These are phyloP conservation scores for Cantharis lateralis DNA, from an alignment of 2,888 invertebrate species.

Conservation along the genomic window DNA sequence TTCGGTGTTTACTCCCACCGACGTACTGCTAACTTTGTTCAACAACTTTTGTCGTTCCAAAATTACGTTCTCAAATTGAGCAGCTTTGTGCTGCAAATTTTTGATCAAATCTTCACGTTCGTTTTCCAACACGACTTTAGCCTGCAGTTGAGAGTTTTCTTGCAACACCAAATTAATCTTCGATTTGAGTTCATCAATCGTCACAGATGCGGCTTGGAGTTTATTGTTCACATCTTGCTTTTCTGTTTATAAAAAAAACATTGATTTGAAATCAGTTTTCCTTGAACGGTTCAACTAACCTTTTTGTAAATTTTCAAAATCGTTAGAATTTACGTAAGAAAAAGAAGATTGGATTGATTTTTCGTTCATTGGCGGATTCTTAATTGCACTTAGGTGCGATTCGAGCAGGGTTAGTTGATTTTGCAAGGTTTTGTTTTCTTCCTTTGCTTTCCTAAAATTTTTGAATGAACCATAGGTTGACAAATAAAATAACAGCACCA, in stretches of 20 bases:
- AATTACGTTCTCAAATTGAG: conserved; percentile 38
- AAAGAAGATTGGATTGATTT: background rate
- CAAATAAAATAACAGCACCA: background rate
- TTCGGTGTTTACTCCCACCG: conserved; percentile 33
- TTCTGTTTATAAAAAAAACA: background rate
- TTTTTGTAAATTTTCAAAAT: conserved; percentile 4
- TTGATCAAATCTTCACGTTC: conserved; percentile 36
- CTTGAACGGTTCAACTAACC: background rate
- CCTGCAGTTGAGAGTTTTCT: conserved; percentile 22
- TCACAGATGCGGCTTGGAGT: background rate
- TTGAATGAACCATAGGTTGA: background rate
- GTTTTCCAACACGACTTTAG: conserved; percentile 30
- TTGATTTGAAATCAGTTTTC: background rate
- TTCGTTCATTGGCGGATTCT: background rate
- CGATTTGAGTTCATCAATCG: background rate
- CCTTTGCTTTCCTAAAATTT: background rate
- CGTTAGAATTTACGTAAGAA: background rate
- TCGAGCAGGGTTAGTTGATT: background rate
- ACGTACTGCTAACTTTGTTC: conserved; percentile 5
- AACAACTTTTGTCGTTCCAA: conserved; percentile 25
- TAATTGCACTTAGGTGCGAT: background rate
- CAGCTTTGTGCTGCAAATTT: conserved; percentile 37
- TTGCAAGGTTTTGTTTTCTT: background rate
- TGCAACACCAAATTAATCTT: conserved; percentile 15
- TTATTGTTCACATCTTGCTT: conserved; percentile 5